Evolutionary conservation across 2,113 vertebrate species (phyloP), one percentile per base, ranked within the genome.

Genomic region (Pachypanchax playfairii): DNA sequence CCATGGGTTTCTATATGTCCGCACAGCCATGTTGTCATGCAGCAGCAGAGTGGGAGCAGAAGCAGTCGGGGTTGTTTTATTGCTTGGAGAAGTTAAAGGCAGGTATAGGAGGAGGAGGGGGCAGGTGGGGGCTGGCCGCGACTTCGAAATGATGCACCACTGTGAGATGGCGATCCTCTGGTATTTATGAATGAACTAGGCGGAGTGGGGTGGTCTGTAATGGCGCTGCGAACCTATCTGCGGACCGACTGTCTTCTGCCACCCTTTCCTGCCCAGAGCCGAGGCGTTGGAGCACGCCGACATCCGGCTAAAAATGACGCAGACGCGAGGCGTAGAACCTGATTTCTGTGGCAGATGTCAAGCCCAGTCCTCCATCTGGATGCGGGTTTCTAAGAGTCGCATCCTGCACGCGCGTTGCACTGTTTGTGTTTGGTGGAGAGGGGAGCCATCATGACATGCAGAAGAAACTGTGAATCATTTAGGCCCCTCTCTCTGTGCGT

Each of bases 121-220:
- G 22, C 8, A 25, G 15, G 26, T 48, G 31, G 63, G 62, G 46
- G 20, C 12, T 49, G 22, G 67, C 65, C 68, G 70, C 51, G 58
- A 73, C 77, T 73, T 81, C 46, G 56, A 87, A 87, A 88, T 72
- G 73, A 87, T 80, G 79, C 83, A 85, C 79, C 54, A 52, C 82
- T 74, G 81, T 38, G 86, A 86, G 83, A 89, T 88, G 82, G 83
- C 86, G 86, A 87, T 88, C 82, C 83, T 87, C 77, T 61, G 87
- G 77, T 90, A 90, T 91, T 92, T 91, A 90, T 91, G 89, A 92
- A 91, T 91, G 90, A 89, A 89, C 75, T 75, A 10, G 36, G 62
- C 56, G 33, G 82, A 86, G 82, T 74, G 55, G 74, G 82, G 56
- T 79, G 78, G 55, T 77, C 80, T 83, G 75, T 86, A 87, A 89